phyloP scores from a whole-genome alignment of 2,888 invertebrate genomes.

The Xestia ashworthii region DNA sequence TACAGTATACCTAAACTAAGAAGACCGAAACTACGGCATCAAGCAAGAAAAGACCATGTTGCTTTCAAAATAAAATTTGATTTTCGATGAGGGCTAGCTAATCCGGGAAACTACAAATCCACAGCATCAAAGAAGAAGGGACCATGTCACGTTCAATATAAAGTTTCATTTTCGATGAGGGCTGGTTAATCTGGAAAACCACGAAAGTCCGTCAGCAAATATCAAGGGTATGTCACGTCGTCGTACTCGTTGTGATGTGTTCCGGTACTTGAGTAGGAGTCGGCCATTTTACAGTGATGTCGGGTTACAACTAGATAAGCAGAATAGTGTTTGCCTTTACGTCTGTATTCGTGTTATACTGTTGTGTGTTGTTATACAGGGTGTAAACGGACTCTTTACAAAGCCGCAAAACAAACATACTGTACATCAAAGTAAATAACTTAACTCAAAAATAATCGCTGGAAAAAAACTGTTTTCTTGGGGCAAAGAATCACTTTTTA shows the following conservation, averaged over 20 bases:
- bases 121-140: not conserved
- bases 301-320: slow-evolving; percentile 38
- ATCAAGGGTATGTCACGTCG: slow-evolving; percentile 51
- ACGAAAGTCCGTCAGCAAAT: slow-evolving; percentile 43
- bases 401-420: no score
- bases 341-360: slow-evolving; percentile 2
- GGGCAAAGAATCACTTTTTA: no score
- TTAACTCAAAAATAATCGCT: no score
- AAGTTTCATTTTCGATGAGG: slow-evolving; percentile 29
- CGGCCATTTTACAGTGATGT: slow-evolving; percentile 45
- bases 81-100: slow-evolving; percentile 17
- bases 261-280: slow-evolving; percentile 56
- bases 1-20: slow-evolving; percentile 46
- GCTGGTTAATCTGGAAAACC: slow-evolving; percentile 36
- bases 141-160: not conserved
- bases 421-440: no score
- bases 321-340: slow-evolving; percentile 23
- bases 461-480: no score
- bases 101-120: slow-evolving; percentile 40
- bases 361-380: not conserved
- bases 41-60: slow-evolving; percentile 16
- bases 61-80: slow-evolving; percentile 8
- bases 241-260: slow-evolving; percentile 53
- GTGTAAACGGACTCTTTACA: no score
- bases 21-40: slow-evolving; percentile 4